Conservation (phyloP, 2,113 vertebrate genomes). For the Echinops telfairi region DNA sequence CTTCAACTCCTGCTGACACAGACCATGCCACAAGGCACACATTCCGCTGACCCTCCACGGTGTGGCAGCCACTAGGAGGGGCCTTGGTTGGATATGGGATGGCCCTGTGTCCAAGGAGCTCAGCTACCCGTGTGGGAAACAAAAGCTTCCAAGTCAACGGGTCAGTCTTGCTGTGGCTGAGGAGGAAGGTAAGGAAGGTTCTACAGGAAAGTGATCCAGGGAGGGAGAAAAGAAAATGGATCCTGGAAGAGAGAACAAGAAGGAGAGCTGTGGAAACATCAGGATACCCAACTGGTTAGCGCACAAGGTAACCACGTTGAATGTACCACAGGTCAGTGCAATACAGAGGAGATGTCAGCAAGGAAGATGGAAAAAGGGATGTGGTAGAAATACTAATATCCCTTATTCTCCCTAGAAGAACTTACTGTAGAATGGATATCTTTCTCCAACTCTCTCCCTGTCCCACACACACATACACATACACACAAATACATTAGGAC, state of each 20-base stretch:
- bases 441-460: too few species aligned
- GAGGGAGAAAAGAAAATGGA: neutral
- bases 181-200: neutral
- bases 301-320: rapidly evolving
- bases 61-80: neutral
- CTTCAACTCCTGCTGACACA: neutral
- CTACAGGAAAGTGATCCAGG: neutral
- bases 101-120: neutral
- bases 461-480: too few species aligned
- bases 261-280: neutral
- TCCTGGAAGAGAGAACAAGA: neutral
- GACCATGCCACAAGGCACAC: neutral
- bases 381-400: neutral
- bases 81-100: too few species aligned
- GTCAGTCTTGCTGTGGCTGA: neutral
- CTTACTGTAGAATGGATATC: rapidly evolving
- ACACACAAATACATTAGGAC: too few species aligned
- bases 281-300: too few species aligned
- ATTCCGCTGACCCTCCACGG: too few species aligned
- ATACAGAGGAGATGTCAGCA: neutral
- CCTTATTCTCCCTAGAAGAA: neutral
- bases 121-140: neutral
- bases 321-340: neutral
- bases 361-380: neutral
- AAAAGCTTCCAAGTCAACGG: neutral